phyloP scores from a whole-genome alignment of 2,113 vertebrate genomes.

The Halcyon senegalensis region DNA sequence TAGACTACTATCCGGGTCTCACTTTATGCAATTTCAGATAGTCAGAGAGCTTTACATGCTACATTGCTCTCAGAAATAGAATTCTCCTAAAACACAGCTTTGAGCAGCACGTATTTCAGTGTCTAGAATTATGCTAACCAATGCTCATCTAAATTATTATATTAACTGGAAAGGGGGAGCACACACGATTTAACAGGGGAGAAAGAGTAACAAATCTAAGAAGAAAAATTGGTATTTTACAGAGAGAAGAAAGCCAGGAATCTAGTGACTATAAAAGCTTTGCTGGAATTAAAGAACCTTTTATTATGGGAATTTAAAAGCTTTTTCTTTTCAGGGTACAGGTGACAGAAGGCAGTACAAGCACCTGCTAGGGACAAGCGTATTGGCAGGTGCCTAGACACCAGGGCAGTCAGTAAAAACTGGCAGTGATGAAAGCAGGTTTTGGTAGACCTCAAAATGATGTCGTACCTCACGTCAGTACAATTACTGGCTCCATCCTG shows the following conservation, averaged over 20 bases:
- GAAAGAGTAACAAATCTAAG: conserved; percentile 59
- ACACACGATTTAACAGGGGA: conserved; percentile 52
- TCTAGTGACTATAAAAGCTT: background rate
- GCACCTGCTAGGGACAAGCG: background rate
- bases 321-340: background rate
- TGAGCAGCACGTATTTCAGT: conserved; percentile 21
- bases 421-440: background rate
- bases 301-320: background rate
- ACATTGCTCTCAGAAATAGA: conserved; percentile 59
- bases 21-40: conserved; percentile 40
- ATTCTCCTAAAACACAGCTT: conserved; percentile 37
- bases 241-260: conserved; percentile 7
- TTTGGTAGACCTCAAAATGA: background rate
- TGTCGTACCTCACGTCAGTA: background rate
- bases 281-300: conserved; percentile 19
- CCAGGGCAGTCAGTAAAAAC: background rate
- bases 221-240: conserved; percentile 9
- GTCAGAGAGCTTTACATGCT: conserved; percentile 41
- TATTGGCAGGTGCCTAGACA: background rate
- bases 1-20: background rate
- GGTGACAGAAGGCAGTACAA: background rate
- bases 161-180: conserved; percentile 60
- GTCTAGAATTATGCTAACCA: conserved; percentile 62
- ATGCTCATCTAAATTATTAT: conserved; percentile 62
- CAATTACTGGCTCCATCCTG: background rate